phyloP scores from a whole-genome alignment of 2,888 invertebrate genomes.

The Ethmia dodecea region DNA sequence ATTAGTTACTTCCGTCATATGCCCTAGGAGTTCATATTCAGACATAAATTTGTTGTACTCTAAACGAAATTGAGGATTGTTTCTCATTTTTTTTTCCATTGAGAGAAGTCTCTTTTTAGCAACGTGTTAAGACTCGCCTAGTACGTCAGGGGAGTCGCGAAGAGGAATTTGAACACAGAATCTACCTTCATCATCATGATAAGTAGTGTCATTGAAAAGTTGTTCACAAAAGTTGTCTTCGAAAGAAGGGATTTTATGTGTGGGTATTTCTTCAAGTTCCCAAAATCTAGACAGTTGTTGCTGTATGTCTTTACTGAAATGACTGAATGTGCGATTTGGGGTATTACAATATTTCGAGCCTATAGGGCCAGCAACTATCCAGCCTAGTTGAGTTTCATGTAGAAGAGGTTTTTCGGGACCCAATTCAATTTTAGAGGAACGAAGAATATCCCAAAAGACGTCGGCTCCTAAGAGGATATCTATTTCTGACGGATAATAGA shows the following conservation, averaged over 20 bases:
- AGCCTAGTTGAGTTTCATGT: neutral
- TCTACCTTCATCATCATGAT: slow-evolving; percentile 5
- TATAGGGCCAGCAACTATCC: neutral
- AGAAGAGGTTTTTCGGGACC: neutral
- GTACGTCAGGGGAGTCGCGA: slow-evolving; percentile 6
- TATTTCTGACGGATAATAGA: neutral
- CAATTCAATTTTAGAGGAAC: neutral
- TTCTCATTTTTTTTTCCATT: neutral
- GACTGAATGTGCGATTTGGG: too few relatives aligned
- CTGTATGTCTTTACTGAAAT: neutral
- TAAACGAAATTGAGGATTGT: neutral
- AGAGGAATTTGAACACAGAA: slow-evolving; percentile 7
- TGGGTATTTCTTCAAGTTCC: neutral
- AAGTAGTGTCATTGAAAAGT: slow-evolving; percentile 10
- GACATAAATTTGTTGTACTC: slow-evolving; percentile 1
- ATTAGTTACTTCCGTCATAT: slow-evolving; percentile 1
- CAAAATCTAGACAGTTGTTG: neutral
- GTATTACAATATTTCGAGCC: too few relatives aligned
- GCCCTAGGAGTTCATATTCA: slow-evolving; percentile 6
- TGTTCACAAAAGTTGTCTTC: slow-evolving; percentile 11
- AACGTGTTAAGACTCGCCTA: slow-evolving; percentile 3
- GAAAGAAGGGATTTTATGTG: neutral
- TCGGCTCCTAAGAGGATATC: neutral
- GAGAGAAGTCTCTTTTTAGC: slow-evolving; percentile 4
- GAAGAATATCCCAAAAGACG: neutral